Evolutionary conservation across 2,888 invertebrate species (phyloP), one percentile per base, ranked within the genome.

Genomic region (Plusia festucae): DNA sequence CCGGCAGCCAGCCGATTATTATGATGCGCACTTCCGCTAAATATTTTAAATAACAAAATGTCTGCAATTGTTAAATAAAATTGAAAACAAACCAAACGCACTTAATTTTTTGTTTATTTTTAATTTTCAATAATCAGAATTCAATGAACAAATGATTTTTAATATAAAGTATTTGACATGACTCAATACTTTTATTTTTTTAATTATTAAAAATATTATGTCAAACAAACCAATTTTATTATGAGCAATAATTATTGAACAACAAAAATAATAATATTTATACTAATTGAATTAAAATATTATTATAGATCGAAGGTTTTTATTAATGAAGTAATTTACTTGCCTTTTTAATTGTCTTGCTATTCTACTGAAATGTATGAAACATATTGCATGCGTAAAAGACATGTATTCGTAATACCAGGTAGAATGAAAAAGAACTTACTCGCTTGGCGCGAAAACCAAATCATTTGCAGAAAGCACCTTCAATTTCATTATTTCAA

Each of bases 1-100:
- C 91, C 91, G 93, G 96, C 93, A 90, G 88, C 89, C 89, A 89
- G 88, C 87, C 91, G 91, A 90, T 89, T 83, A 82, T 84, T 83
- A 81, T 73, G 82, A 86, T 91, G 92, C 93, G 93, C 93, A 94
- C 93, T 94, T 94, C 93, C 93, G 90, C 49, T 65, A 56, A 70
- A 68, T 64, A 54, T 20, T 56, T 46, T 40, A 62, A 64, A 44
- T 68, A 24, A 40, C 2, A 18, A 15, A 63, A 54, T 60, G n/a
- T 61, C 53, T 60, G 49, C 0, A 73, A 53, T 0, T 20, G 44
- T 53, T 16, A 52, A 62, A 62, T 40, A 70, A 51, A 56, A 53
- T 53, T 52, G 18, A 8, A 55, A 65, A 53, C 13, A n/a, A 51
- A 53, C 46, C 40, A 54, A 54, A 20, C 16, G 22, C 18, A 32